Conservation (phyloP, 2,797 vertebrate species). For the Pseudochaenichthys georgianus region DNA sequence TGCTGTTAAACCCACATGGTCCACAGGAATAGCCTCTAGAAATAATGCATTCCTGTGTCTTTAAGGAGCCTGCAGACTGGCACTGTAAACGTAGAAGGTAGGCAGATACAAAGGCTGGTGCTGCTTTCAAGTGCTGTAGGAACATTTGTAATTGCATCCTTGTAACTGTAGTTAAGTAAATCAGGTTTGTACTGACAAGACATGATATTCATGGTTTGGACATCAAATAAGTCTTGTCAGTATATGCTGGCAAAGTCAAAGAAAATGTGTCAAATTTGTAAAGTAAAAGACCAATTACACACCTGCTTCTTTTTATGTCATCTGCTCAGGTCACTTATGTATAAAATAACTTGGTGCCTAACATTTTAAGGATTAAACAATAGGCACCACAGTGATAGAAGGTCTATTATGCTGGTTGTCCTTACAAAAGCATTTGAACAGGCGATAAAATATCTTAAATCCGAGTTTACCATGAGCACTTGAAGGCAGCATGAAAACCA, state of each 20-base stretch:
- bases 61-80: conserved; percentile 98
- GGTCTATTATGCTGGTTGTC: conserved; percentile 53
- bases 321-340: conserved; percentile 30
- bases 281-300: conserved; percentile 32
- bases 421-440: conserved; percentile 34
- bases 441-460: conserved; percentile 38
- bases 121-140: conserved; percentile 81
- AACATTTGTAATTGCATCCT: conserved; percentile 45
- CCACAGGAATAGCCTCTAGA: conserved; percentile 74
- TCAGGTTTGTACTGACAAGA: conserved; percentile 34
- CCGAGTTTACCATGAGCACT: conserved; percentile 72
- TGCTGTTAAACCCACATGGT: conserved; percentile 81
- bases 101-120: conserved; percentile 88
- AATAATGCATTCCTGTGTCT: conserved; percentile 92
- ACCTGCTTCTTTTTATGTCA: conserved; percentile 36
- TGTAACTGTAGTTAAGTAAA: conserved; percentile 21
- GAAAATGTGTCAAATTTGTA: conserved; percentile 30
- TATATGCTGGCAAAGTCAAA: conserved; percentile 61
- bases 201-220: conserved; percentile 25
- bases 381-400: conserved; percentile 64
- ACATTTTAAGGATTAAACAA: conserved; percentile 47
- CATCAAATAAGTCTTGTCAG: conserved; percentile 44
- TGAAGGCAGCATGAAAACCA: conserved; percentile 91
- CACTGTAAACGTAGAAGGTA: conserved; percentile 98
- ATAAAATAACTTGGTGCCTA: conserved; percentile 53